These are phyloP conservation scores for Eupithecia subfuscata DNA, from an alignment of 2,888 invertebrate genomes.

Conservation along the genomic window DNA sequence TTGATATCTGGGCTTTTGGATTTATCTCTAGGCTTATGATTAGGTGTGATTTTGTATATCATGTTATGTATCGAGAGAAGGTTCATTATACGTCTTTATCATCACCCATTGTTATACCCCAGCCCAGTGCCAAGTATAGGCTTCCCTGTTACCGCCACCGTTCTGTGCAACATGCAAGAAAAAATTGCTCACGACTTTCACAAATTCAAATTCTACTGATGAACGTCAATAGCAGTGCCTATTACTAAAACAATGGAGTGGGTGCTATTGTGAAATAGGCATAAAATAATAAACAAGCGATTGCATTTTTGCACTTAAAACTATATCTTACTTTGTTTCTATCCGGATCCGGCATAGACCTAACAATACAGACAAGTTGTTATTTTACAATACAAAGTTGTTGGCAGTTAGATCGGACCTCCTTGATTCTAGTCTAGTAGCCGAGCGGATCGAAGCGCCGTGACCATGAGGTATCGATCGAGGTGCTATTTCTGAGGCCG, in stretches of 20 bases:
- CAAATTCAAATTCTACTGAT: neutral
- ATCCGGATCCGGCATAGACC: constrained; percentile 37
- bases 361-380: constrained; percentile 20
- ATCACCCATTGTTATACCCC: neutral
- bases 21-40: neutral
- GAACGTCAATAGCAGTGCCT: neutral
- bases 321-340: constrained; percentile 32
- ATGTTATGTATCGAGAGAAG: neutral
- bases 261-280: neutral
- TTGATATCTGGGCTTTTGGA: neutral
- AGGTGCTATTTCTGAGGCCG: constrained; percentile 24
- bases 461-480: constrained; percentile 30
- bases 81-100: neutral
- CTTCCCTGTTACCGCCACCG: neutral
- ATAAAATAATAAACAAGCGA: neutral
- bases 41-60: neutral
- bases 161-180: neutral
- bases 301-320: neutral
- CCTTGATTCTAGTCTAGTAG: neutral
- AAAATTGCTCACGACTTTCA: neutral
- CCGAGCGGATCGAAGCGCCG: constrained; percentile 27
- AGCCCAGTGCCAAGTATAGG: neutral
- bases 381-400: neutral
- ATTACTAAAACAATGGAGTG: neutral
- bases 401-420: neutral